Evolutionary conservation across 53 echinoderm and acorn worm genomes (phyloP).

Genomic region (Paelopatides confundens): DNA sequence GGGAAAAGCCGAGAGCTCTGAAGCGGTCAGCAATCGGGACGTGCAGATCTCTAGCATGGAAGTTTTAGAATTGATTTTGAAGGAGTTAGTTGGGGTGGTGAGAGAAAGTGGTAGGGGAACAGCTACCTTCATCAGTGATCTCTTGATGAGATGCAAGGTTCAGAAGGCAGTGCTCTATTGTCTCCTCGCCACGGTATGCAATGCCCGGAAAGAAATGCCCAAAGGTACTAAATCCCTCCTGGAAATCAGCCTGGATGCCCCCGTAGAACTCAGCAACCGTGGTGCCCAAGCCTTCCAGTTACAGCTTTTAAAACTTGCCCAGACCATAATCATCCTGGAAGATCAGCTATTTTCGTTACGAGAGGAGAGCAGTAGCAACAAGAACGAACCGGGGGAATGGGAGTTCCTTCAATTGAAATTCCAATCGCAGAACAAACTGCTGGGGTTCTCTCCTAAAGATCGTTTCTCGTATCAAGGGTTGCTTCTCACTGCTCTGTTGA

Average conservation of each 20-base stretch:
- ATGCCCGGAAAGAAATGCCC: constrained; percentile 60
- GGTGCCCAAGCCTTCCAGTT: constrained; percentile 97
- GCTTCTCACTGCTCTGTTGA: constrained; percentile 84
- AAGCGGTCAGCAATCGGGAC: constrained; percentile 88
- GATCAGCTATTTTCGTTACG: constrained; percentile 90
- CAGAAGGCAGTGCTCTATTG: constrained; percentile 96
- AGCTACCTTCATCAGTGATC: constrained; percentile 95
- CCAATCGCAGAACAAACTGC: constrained; percentile 77
- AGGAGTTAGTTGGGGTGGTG: constrained; percentile 87
- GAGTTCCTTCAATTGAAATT: constrained; percentile 89
- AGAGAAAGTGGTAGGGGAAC: constrained; percentile 87
- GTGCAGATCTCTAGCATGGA: constrained; percentile 99
- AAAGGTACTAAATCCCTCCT: constrained; percentile 21
- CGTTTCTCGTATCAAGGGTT: constrained; percentile 89
- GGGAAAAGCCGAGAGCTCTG: constrained; percentile 72
- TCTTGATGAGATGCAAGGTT: constrained; percentile 90
- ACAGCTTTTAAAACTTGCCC: constrained; percentile 88
- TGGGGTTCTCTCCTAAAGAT: constrained; percentile 85
- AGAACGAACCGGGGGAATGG: constrained; percentile 74
- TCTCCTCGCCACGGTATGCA: constrained; percentile 90
- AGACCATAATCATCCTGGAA: constrained; percentile 91
- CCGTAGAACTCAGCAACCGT: constrained; percentile 69
- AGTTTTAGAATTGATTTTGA: constrained; percentile 78
- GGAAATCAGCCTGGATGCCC: constrained; percentile 81
- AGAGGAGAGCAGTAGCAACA: constrained; percentile 66